A percentile compares a stretch with the other conserved stretches of the same genome.
Evolutionary conservation across 2,113 vertebrate species (phyloP).

Genomic region (Alethe castanea): DNA sequence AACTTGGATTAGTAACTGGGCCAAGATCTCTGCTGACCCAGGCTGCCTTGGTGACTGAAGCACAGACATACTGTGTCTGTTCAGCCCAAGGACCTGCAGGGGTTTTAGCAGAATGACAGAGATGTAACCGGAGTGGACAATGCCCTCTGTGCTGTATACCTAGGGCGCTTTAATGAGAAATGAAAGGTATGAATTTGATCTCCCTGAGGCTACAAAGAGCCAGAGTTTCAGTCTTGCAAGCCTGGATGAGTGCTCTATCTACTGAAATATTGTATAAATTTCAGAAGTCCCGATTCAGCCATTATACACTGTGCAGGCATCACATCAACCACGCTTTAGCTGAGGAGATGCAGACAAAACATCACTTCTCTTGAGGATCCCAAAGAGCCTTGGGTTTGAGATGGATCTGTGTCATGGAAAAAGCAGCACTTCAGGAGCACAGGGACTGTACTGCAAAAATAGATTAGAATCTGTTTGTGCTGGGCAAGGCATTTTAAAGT

Average conservation of each 20-base stretch:
- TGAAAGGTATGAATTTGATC: conserved; percentile 22
- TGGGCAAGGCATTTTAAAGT: not conserved
- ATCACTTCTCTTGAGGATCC: not conserved
- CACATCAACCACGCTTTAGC: not conserved
- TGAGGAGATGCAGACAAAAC: not conserved
- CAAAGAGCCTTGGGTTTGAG: not conserved
- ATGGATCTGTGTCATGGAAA: not conserved
- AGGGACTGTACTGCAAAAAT: not conserved
- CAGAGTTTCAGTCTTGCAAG: not conserved
- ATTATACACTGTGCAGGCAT: not conserved
- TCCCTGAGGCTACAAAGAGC: not conserved
- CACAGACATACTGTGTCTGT: not conserved
- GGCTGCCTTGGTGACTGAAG: not conserved
- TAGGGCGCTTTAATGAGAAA: not conserved
- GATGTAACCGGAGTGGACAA: not conserved
- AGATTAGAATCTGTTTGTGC: not conserved
- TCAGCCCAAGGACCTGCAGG: not conserved
- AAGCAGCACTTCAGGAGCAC: not conserved
- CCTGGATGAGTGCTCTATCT: conserved; percentile 7
- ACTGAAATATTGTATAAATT: conserved; percentile 21
- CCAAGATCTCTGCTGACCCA: not conserved
- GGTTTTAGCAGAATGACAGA: not conserved
- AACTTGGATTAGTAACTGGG: not conserved
- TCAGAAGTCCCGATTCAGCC: not conserved
- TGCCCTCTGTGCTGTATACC: not conserved